Base-by-base conservation (phyloP, 2,888 invertebrate genomes). In the Meganola albula region DNA sequence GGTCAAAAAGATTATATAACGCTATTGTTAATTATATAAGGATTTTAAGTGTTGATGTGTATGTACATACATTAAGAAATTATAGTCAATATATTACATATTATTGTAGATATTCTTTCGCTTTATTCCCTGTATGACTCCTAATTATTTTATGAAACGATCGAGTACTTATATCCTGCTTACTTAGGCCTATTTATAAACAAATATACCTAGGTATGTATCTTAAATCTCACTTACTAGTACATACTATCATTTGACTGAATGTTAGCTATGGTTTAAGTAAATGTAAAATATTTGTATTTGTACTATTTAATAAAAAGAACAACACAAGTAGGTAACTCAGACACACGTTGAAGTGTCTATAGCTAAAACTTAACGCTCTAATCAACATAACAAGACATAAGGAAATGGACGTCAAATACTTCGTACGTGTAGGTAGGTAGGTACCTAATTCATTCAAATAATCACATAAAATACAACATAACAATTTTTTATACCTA, bases 11-110 rank as follows among this genome's bases (percentile, higher is more conserved):
- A n/a, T n/a, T n/a, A n/a, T 49, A 47, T 48, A 53, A 39, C 41
- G 51, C 49, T 32, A 38, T 58, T 63, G 53, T 56, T 48, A 56
- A 48, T 51, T 56, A 53, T 67, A 59, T 65, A 66, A 16, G 4
- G 16, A 5, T 65, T 65, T 58, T 69, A 71, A 70, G 60, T 70
- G 74, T 78, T 79, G 67, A 74, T 71, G 76, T 76, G 75, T 79
- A 78, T 55, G 79, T 74, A 77, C 3, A 20, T 3, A 20, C 3
- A 20, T n/a, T 20, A 73, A 68, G 27, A 64, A 71, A 66, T 53
- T 62, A 60, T 49, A 57, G 55, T 40, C n/a, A 41, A 61, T 48
- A 56, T 29, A 37, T 50, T 42, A 48, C n/a, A n/a, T n/a, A n/a
- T n/a, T n/a, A n/a, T n/a, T n/a, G n/a, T n/a, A n/a, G n/a, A 40